Conservation (phyloP, 1,140 invertebrate genomes). For the Drosophila serrata region DNA sequence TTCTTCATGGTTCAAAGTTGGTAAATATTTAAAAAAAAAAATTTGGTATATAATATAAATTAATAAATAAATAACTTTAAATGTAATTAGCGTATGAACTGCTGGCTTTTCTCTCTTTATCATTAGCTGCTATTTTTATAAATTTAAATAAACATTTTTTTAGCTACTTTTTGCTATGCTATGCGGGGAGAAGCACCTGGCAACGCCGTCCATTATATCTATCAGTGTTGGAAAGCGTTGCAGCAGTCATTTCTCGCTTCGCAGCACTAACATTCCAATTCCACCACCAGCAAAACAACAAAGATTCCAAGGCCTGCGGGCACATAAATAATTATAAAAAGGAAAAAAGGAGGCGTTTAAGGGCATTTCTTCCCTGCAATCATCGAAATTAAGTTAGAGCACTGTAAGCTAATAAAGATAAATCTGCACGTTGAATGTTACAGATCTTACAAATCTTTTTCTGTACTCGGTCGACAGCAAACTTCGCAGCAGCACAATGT, state of each 20-base stretch:
- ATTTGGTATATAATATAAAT: neutral
- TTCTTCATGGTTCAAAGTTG: neutral
- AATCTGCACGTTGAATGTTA: too few species aligned
- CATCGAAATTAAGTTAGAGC: neutral
- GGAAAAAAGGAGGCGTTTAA: neutral
- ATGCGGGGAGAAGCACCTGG: too few species aligned
- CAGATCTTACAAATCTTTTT: neutral
- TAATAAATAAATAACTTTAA: neutral
- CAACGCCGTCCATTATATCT: neutral
- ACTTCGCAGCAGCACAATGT: slow-evolving; percentile 87
- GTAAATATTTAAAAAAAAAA: too few species aligned
- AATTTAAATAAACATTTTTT: too few species aligned
- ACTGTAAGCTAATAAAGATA: neutral
- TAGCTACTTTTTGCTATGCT: neutral
- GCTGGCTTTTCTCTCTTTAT: too few species aligned
- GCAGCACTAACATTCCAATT: slow-evolving; percentile 35
- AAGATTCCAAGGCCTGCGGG: slow-evolving; percentile 16
- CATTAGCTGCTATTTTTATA: neutral
- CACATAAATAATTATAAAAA: slow-evolving; percentile 14
- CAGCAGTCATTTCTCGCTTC: neutral
- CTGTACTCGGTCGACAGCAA: neutral
- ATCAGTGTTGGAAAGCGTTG: slow-evolving; percentile 11
- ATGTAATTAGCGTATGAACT: too few species aligned
- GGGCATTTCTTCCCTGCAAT: neutral
- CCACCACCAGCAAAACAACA: slow-evolving; percentile 40